A percentile compares a stretch with the other conserved stretches of the same genome.
Conservation (phyloP, 2,888 invertebrate genomes). For the Alcis repandata region DNA sequence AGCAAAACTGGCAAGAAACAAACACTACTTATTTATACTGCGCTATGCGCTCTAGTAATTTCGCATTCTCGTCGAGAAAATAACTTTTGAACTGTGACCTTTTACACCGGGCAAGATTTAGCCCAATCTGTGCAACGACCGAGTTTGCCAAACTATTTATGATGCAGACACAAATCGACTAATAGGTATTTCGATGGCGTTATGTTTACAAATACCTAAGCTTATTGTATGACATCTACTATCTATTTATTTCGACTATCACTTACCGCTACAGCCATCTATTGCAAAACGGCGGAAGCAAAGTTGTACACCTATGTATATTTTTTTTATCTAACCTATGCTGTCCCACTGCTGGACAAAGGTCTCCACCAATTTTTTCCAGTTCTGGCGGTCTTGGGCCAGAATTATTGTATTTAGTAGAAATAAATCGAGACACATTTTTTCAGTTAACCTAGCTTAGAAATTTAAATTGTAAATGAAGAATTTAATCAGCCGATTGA, state of each 20-base stretch:
- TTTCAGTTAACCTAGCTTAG: neutral
- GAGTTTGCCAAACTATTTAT: neutral
- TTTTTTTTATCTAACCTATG: no score
- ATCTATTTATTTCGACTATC: no score
- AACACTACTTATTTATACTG: neutral
- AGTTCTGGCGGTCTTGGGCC: no score
- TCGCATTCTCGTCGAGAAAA: slow-evolving; percentile 13
- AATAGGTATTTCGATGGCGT: no score
- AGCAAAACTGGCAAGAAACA: neutral
- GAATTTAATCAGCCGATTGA: slow-evolving; percentile 1
- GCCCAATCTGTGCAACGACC: slow-evolving; percentile 5
- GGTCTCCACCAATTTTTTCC: no score
- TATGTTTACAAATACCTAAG: no score
- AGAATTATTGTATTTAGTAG: neutral
- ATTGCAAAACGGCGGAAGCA: no score
- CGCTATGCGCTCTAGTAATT: slow-evolving; percentile 19
- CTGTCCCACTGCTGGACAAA: no score
- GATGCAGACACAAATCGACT: no score
- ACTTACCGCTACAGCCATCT: no score
- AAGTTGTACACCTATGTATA: no score
- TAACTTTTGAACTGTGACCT: slow-evolving; percentile 32
- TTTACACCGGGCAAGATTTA: slow-evolving; percentile 4
- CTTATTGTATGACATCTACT: no score
- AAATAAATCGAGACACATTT: neutral
- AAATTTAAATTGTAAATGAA: slow-evolving; percentile 15